Evolutionary conservation across 2,888 invertebrate genomes (phyloP).

Genomic region (Eremobia ochroleuca): DNA sequence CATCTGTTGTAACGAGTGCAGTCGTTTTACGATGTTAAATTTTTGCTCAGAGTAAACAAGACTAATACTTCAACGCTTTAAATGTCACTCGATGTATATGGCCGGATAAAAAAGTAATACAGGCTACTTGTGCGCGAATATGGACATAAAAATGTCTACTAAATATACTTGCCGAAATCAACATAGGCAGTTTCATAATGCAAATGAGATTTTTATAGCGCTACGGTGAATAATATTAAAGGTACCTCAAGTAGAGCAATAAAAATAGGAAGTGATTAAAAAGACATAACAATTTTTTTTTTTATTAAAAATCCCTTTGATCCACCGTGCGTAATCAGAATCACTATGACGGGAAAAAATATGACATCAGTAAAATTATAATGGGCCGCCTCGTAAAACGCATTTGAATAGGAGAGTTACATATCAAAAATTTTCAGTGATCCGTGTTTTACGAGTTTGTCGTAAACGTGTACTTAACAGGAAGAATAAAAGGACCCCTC

Average conservation of each 20-base stretch:
- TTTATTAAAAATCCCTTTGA: constrained; percentile 85
- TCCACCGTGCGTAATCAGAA: constrained; percentile 82
- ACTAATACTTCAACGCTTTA: constrained; percentile 33
- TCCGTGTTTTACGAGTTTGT: constrained; percentile 90
- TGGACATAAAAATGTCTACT: constrained; percentile 67
- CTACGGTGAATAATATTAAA: constrained; percentile 81
- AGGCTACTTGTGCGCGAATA: constrained; percentile 46
- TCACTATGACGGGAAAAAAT: constrained; percentile 86
- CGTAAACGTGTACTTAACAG: constrained; percentile 90
- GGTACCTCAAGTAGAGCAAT: constrained; percentile 73
- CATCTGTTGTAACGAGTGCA: constrained; percentile 66
- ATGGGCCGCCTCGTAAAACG: constrained; percentile 87
- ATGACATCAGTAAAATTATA: constrained; percentile 90
- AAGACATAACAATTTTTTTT: constrained; percentile 84
- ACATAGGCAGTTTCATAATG: constrained; percentile 67
- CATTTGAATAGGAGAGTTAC: constrained; percentile 91
- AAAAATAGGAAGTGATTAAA: constrained; percentile 89
- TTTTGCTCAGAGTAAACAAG: constrained; percentile 47
- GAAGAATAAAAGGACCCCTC: constrained; percentile 85
- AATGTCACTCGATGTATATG: constrained; percentile 54
- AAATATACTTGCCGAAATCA: constrained; percentile 64
- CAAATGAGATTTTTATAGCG: constrained; percentile 74
- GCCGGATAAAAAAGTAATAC: constrained; percentile 42
- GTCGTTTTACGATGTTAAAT: constrained; percentile 46
- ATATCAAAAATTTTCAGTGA: constrained; percentile 91